These are phyloP conservation scores for Oreochromis niloticus DNA, from an alignment of 2,113 vertebrate genomes.

Conservation along the genomic window DNA sequence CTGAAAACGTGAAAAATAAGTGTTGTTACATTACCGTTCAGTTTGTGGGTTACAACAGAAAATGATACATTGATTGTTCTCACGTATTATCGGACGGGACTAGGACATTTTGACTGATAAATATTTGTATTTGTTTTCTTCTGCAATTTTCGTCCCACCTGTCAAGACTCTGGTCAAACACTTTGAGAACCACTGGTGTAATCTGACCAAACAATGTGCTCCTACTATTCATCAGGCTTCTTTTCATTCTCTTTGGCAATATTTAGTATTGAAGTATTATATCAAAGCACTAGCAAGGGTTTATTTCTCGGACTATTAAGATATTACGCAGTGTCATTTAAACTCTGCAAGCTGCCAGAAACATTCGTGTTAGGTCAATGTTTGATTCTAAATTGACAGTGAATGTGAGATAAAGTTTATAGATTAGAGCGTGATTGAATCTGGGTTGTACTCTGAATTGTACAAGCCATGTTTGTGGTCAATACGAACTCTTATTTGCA, in stretches of 20 bases:
- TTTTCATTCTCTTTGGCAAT: neutral
- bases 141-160: neutral
- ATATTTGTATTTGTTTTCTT: neutral
- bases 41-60: neutral
- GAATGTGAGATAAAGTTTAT: neutral
- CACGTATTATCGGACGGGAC: neutral
- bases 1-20: neutral
- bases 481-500: neutral
- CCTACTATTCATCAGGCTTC: fast-evolving
- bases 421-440: fast-evolving
- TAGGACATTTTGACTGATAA: neutral
- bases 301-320: neutral
- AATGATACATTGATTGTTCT: neutral
- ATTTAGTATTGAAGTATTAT: neutral
- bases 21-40: fast-evolving
- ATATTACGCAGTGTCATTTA: neutral
- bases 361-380: neutral
- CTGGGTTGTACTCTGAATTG: neutral
- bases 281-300: neutral
- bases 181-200: neutral
- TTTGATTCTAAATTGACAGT: neutral
- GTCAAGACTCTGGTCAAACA: neutral
- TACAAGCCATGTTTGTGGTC: neutral
- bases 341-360: neutral
- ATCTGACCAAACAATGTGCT: neutral